A percentile compares a stretch with the other conserved stretches of the same genome.
phyloP scores from a whole-genome alignment of 1,140 invertebrate genomes.

The Idris sp. region DNA sequence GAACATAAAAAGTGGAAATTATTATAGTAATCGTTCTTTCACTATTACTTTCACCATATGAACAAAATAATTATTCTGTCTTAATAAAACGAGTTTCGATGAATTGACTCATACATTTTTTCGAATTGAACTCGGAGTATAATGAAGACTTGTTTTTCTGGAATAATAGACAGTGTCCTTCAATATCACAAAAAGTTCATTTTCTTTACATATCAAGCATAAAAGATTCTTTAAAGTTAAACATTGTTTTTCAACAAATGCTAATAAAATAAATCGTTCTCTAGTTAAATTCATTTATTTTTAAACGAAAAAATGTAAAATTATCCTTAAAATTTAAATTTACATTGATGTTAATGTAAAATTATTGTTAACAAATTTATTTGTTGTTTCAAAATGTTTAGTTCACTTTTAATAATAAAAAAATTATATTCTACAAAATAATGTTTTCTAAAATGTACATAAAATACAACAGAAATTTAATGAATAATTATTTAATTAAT shows the following conservation, averaged over 20 bases:
- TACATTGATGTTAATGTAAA: too few species aligned
- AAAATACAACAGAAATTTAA: too few species aligned
- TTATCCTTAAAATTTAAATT: too few species aligned
- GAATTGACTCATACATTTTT: constrained; percentile 39
- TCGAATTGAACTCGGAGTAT: constrained; percentile 17
- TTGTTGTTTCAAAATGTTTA: too few species aligned
- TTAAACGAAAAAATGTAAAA: too few species aligned
- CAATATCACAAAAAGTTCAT: constrained; percentile 22
- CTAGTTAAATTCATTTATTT: too few species aligned
- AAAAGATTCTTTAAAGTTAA: too few species aligned
- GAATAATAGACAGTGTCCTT: constrained; percentile 25
- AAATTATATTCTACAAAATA: too few species aligned
- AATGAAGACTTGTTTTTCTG: constrained; percentile 41
- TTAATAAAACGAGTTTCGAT: constrained; percentile 41
- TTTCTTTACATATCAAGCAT: constrained; percentile 15
- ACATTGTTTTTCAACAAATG: background rate
- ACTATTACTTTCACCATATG: constrained; percentile 17
- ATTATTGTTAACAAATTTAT: too few species aligned
- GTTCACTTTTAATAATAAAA: too few species aligned
- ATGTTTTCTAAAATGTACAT: too few species aligned
- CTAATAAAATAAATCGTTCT: background rate
- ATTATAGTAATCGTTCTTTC: constrained; percentile 12
- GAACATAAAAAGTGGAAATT: background rate
- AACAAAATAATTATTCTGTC: constrained; percentile 26
- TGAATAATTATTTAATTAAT: too few species aligned